Evolutionary conservation across 2,797 vertebrate species (phyloP), one percentile per base, ranked within the genome.

Genomic region (Acanthis flammea): DNA sequence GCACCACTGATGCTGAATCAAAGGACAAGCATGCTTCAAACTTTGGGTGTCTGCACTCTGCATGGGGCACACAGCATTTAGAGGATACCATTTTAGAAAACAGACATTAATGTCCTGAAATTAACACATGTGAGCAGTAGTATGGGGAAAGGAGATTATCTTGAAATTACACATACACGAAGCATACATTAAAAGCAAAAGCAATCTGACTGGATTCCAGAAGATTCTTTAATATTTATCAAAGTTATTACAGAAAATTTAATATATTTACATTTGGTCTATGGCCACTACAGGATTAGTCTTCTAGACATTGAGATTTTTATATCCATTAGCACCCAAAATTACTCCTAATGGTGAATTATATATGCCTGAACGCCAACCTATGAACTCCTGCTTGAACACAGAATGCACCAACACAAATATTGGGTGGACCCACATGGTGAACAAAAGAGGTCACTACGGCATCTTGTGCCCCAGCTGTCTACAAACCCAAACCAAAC

Each of bases 1-100:
- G 86, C 48, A 4, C 86, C 94, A 95, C 70, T 93, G 86, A 88
- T 83, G 86, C 95, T 95, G 88, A 91, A 74, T 93, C 71, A 83
- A 63, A 81, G 84, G 58, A 85, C 54, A 91, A 87, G 41, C 37
- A 16, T 88, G 88, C 96, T 98, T 89, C 92, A 33, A 2, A 55
- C 44, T 90, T 83, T 86, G 37, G 39, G 81, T 94, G 28, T 95
- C 92, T 97, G 67, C 96, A 78, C 62, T 95, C 76, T 97, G 97
- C 97, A 93, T 96, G 92, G 62, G 92, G 55, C 87, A 48, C 5
- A 5, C 66, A 86, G 51, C 71, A 14, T 89, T 92, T 84, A 83
- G 78, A 94, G 96, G 54, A 71, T 3, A 31, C 17, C 37, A n/a
- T 96, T 96, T 95, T 95, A 95, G 75, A 73, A 94, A 96, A 82